These are phyloP conservation scores for Eubasilissa splendida DNA, from an alignment of 2,888 invertebrate genomes.

Conservation along the genomic window DNA sequence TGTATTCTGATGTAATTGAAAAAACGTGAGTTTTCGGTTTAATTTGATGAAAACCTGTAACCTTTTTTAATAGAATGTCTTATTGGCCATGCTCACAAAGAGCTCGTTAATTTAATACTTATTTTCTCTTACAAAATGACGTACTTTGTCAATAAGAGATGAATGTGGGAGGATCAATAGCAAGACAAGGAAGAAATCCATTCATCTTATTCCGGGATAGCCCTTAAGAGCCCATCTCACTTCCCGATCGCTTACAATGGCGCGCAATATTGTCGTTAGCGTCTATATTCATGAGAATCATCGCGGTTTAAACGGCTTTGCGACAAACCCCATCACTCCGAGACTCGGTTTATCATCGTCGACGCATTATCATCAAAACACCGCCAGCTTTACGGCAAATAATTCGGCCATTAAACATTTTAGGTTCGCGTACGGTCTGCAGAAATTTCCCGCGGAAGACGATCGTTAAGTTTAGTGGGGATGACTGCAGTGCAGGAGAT, in stretches of 20 bases:
- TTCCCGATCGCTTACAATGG: not conserved
- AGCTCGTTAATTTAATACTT: no score
- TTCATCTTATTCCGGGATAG: no score
- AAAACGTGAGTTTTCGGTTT: no score
- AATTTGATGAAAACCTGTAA: no score
- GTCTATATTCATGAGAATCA: not conserved
- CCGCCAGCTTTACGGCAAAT: conserved; percentile 52
- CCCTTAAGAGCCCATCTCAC: no score
- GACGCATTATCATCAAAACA: conserved; percentile 51
- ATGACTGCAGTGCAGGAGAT: conserved; percentile 37
- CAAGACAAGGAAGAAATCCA: no score
- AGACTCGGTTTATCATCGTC: conserved; percentile 48
- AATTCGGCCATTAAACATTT: conserved; percentile 54
- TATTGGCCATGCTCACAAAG: no score
- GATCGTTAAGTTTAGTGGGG: conserved; percentile 31
- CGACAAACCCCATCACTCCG: conserved; percentile 19
- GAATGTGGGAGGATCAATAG: no score
- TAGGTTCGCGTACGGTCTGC: conserved; percentile 42
- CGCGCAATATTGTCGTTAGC: not conserved
- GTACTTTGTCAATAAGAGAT: no score
- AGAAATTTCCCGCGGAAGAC: conserved; percentile 19
- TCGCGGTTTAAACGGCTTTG: not conserved
- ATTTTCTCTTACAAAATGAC: no score
- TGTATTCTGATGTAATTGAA: no score
- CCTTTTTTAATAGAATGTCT: no score